Conservation (phyloP, 1,140 invertebrate genomes). For the Sweltsa coloradensis region DNA sequence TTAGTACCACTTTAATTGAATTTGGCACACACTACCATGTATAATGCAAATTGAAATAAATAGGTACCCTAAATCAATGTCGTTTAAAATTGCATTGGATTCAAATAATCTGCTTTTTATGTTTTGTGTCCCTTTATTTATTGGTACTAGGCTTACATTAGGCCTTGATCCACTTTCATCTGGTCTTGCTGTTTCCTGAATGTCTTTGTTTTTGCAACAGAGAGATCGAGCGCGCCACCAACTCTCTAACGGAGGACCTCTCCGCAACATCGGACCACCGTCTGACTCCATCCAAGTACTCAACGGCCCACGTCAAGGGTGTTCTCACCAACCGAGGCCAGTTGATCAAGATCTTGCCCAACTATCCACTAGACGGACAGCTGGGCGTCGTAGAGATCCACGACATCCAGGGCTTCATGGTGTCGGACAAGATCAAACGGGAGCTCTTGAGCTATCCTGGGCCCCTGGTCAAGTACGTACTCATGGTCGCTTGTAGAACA, state of each 20-base stretch:
- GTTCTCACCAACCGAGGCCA: conserved; percentile 33
- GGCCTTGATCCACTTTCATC: too few relatives aligned
- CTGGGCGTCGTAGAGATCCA: conserved; percentile 57
- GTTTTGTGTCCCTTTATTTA: too few relatives aligned
- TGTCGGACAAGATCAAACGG: conserved; percentile 42
- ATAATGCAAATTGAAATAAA: too few relatives aligned
- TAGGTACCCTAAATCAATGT: too few relatives aligned
- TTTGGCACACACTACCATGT: too few relatives aligned
- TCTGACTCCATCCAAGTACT: conserved; percentile 67
- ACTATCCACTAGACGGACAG: conserved; percentile 61
- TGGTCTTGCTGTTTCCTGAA: too few relatives aligned
- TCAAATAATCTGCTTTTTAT: too few relatives aligned
- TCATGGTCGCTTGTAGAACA: conserved; percentile 18
- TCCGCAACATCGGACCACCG: conserved; percentile 45
- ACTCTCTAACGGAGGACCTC: conserved; percentile 36
- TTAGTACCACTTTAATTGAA: too few relatives aligned
- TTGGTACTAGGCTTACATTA: too few relatives aligned
- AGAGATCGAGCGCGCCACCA: too few relatives aligned
- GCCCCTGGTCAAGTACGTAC: conserved; percentile 54
- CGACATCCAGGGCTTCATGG: conserved; percentile 37
- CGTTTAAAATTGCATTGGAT: too few relatives aligned
- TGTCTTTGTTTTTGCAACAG: too few relatives aligned
- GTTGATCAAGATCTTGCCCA: conserved; percentile 53
- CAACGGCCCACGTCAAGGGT: conserved; percentile 61
- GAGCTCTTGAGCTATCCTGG: conserved; percentile 62